Evolutionary conservation across 2,113 vertebrate genomes (phyloP).

Genomic region (Peromyscus californicus): DNA sequence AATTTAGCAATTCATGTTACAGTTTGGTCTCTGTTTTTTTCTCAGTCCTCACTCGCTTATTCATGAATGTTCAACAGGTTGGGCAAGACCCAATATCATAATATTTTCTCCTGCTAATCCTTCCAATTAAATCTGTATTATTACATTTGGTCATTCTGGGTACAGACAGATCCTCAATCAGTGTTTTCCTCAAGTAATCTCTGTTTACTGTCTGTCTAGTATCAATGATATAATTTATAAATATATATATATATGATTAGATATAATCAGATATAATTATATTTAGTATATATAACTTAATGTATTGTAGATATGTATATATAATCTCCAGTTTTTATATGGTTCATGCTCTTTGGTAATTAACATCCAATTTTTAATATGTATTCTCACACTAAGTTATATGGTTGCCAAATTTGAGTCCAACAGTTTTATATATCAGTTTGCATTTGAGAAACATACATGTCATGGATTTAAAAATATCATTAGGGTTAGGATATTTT

Average conservation of each 20-base stretch:
- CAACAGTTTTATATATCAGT: background rate
- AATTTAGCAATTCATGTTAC: too few species aligned
- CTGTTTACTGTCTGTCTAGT: background rate
- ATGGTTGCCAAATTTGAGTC: background rate
- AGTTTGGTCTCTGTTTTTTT: too few species aligned
- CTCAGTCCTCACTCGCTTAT: too few species aligned
- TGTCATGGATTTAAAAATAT: background rate
- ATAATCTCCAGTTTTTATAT: background rate
- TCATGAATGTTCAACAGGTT: too few species aligned
- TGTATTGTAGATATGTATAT: background rate
- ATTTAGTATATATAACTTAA: background rate
- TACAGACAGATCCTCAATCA: background rate
- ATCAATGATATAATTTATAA: background rate
- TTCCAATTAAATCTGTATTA: background rate
- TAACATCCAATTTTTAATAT: background rate
- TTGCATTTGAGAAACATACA: background rate
- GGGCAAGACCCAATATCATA: too few species aligned
- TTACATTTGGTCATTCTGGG: background rate
- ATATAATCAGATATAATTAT: background rate
- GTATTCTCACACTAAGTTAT: background rate
- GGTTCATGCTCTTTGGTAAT: background rate
- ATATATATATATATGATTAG: background rate
- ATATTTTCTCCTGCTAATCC: background rate
- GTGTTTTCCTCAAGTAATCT: background rate
- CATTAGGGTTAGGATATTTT: background rate